Conservation (phyloP, 2,797 vertebrate species). For the Fistularia commersonii region DNA sequence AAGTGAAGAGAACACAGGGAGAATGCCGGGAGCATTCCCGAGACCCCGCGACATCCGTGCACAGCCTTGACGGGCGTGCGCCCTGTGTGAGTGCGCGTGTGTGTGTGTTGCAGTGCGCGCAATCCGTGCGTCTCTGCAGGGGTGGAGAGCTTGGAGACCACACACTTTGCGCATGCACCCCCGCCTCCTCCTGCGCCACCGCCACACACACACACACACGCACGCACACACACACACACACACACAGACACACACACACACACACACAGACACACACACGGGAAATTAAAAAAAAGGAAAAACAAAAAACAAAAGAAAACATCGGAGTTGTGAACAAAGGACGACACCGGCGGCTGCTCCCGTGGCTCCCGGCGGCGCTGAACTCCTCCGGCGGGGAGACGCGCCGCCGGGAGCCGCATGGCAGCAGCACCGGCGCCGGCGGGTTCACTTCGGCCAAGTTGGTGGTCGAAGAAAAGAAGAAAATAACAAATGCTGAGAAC, state of each 20-base stretch:
- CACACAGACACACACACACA: too few relatives aligned
- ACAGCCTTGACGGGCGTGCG: slow-evolving; percentile 36
- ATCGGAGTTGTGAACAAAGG: slow-evolving; percentile 12
- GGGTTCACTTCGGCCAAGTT: slow-evolving; percentile 13
- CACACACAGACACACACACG: background rate
- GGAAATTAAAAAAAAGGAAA: background rate
- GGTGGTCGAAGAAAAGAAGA: too few relatives aligned
- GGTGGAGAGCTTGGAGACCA: slow-evolving; percentile 68
- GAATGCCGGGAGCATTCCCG: slow-evolving; percentile 61
- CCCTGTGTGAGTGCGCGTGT: slow-evolving; percentile 3
- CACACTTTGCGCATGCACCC: slow-evolving; percentile 65
- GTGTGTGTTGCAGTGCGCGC: slow-evolving; percentile 15
- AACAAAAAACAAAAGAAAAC: background rate
- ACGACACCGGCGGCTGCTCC: too few relatives aligned
- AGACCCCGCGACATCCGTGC: slow-evolving; percentile 53
- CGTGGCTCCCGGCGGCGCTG: too few relatives aligned
- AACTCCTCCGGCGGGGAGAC: slow-evolving; percentile 12
- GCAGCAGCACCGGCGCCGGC: too few relatives aligned
- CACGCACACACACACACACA: too few relatives aligned
- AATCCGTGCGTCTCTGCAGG: slow-evolving; percentile 56
- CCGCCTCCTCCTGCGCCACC: slow-evolving; percentile 1
- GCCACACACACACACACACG: slow-evolving; percentile 23
- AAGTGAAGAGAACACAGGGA: slow-evolving; percentile 54
- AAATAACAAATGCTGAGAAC: background rate
- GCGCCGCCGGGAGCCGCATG: slow-evolving; percentile 50